phyloP scores from a whole-genome alignment of 2,888 invertebrate genomes.

The Eupsilia transversa region DNA sequence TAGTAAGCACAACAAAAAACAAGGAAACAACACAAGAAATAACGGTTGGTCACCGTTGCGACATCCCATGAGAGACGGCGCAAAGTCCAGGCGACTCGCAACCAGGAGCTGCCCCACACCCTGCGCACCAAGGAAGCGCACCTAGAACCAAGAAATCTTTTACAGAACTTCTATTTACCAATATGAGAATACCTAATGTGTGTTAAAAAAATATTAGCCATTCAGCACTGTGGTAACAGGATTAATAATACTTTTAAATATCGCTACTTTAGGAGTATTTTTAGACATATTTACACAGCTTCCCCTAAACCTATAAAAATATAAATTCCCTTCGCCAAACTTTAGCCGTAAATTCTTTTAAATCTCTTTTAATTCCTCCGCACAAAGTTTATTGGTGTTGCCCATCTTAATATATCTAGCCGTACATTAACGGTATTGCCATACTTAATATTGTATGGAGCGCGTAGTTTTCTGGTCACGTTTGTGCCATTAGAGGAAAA shows the following conservation, averaged over 20 bases:
- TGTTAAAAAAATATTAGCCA: too few species aligned
- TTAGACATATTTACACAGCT: neutral
- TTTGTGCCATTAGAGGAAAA: slow-evolving; percentile 24
- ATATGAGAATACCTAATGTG: too few species aligned
- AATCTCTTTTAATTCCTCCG: slow-evolving; percentile 35
- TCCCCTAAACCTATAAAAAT: neutral
- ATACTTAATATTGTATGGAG: slow-evolving; percentile 38
- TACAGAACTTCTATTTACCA: too few species aligned
- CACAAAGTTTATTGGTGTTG: slow-evolving; percentile 25
- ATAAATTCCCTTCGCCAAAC: slow-evolving; percentile 13
- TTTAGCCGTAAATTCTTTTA: slow-evolving; percentile 44
- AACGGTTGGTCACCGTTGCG: too few species aligned
- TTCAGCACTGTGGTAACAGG: too few species aligned
- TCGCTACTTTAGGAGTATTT: neutral
- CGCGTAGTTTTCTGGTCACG: slow-evolving; percentile 31
- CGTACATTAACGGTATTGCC: slow-evolving; percentile 32
- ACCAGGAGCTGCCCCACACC: too few species aligned
- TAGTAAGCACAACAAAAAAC: too few species aligned
- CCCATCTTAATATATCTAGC: slow-evolving; percentile 34
- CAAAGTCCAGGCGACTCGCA: too few species aligned
- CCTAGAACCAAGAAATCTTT: too few species aligned
- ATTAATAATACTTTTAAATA: neutral
- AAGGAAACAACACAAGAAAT: too few species aligned
- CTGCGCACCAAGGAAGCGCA: too few species aligned
- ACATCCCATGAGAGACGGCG: too few species aligned